These are phyloP conservation scores for Erpornis zantholeuca DNA, from an alignment of 2,113 vertebrate genomes.

Conservation along the genomic window DNA sequence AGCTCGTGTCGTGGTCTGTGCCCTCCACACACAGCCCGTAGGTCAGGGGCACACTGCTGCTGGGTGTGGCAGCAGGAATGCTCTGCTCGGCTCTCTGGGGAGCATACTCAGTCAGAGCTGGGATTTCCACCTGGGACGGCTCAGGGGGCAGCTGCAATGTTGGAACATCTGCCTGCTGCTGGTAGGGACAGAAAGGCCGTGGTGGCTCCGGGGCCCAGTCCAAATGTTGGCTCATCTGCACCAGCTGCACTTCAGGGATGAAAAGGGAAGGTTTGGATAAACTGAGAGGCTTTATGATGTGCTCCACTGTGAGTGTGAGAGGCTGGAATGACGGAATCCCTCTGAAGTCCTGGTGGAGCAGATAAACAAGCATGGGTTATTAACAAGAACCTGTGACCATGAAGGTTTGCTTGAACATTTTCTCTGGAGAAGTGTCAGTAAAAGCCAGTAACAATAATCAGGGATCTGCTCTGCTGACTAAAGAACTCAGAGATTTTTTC, in stretches of 20 bases:
- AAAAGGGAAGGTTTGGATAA: neutral
- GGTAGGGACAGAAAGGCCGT: neutral
- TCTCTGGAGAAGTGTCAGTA: neutral
- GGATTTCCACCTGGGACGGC: neutral
- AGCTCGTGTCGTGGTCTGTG: fast-evolving
- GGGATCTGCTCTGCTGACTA: neutral
- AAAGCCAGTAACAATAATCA: neutral
- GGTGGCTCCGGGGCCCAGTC: neutral
- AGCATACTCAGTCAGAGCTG: neutral
- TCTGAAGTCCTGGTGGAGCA: constrained; percentile 65
- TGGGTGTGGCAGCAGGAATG: fast-evolving
- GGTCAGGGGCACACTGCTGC: neutral
- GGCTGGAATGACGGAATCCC: constrained; percentile 60
- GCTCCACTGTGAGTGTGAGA: constrained; percentile 64
- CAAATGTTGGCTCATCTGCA: neutral
- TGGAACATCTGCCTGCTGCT: neutral
- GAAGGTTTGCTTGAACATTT: neutral
- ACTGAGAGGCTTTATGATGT: constrained; percentile 41
- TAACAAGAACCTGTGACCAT: neutral
- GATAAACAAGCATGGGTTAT: neutral
- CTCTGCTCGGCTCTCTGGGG: neutral
- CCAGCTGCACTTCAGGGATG: constrained; percentile 26
- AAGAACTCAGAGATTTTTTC: neutral
- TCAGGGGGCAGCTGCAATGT: fast-evolving
- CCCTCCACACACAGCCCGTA: constrained; percentile 38